A percentile compares a stretch with the other conserved stretches of the same genome.
These are phyloP conservation scores for Ariolimax columbianus DNA, from an alignment of 2,888 invertebrate genomes.

Conservation along the genomic window DNA sequence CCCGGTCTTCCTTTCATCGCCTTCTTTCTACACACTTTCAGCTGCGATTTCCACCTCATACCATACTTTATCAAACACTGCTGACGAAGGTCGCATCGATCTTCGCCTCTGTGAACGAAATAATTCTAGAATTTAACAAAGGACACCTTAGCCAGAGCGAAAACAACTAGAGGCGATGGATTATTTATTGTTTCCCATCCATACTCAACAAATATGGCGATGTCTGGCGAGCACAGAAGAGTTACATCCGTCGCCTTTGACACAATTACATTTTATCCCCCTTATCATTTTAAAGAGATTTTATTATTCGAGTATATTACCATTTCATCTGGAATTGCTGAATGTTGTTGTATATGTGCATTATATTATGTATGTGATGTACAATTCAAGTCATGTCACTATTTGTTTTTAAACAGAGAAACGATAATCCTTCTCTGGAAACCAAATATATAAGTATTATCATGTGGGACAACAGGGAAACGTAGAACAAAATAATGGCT, in stretches of 20 bases:
- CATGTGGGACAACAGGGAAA: too few species aligned
- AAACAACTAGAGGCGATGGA: background rate
- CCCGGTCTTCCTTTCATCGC: background rate
- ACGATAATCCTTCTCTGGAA: too few species aligned
- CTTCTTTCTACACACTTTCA: background rate
- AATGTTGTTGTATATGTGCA: too few species aligned
- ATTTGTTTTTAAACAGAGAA: too few species aligned
- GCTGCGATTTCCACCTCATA: background rate
- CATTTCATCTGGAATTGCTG: too few species aligned
- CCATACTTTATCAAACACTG: background rate
- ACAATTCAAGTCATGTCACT: too few species aligned
- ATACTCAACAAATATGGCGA: conserved; percentile 52
- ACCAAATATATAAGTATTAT: too few species aligned
- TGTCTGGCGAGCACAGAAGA: conserved; percentile 24
- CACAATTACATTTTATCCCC: background rate
- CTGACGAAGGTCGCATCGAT: background rate
- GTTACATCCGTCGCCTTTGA: conserved; percentile 12
- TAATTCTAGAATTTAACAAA: background rate
- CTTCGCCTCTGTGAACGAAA: background rate
- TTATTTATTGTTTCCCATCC: conserved; percentile 24
- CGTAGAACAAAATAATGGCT: too few species aligned
- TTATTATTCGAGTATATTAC: too few species aligned
- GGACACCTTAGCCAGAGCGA: background rate
- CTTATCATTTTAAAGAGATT: too few species aligned
- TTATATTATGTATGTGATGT: too few species aligned